Percentiles rank a stretch among this genome's conserved stretches.
phyloP scores from a whole-genome alignment of 35 echinoderm and acorn worm species.

The Lytechinus variegatus region DNA sequence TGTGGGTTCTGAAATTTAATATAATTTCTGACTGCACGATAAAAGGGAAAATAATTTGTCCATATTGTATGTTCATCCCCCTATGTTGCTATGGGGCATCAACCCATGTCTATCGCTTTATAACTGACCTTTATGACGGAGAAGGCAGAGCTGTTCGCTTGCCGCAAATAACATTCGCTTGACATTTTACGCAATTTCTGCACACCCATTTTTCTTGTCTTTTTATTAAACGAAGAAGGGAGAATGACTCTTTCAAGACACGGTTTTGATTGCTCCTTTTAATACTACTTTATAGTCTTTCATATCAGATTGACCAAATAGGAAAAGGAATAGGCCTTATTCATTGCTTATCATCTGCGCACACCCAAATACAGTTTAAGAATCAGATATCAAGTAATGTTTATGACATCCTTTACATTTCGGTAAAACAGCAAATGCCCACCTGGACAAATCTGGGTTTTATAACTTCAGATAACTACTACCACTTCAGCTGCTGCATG shows the following conservation, averaged over 20 bases:
- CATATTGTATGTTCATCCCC: conserved; percentile 10
- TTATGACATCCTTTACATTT: no score
- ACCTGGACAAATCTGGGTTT: no score
- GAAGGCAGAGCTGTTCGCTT: neutral
- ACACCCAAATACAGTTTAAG: no score
- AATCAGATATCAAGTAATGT: no score
- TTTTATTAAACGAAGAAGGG: neutral
- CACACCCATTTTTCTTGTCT: neutral
- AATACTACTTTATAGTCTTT: no score
- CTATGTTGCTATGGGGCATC: neutral
- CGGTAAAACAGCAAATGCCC: no score
- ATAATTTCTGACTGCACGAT: neutral
- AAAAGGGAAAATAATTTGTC: neutral
- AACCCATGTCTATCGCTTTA: neutral
- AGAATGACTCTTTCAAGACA: neutral
- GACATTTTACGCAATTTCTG: neutral
- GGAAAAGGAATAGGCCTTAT: no score
- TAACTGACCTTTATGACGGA: neutral
- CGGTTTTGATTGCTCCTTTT: no score
- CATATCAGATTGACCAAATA: no score
- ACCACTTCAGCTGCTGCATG: no score
- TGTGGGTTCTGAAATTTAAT: conserved; percentile 19
- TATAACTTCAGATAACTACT: no score
- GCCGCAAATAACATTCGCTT: neutral
- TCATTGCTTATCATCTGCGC: no score